Conservation (phyloP, 2,797 vertebrate species). For the Clarias laeviceps region DNA sequence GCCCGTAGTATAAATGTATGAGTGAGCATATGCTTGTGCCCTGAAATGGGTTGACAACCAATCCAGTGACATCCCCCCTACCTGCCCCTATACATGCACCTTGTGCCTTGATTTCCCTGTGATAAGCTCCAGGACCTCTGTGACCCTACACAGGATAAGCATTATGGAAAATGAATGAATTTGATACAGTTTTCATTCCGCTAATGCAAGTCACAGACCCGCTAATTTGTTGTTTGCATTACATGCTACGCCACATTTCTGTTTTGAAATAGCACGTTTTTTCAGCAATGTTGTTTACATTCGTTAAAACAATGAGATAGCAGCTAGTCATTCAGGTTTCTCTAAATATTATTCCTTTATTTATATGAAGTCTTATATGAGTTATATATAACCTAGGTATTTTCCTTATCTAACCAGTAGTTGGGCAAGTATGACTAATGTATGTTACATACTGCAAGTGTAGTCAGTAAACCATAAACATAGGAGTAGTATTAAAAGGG, state of each 20-base stretch:
- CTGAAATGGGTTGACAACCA: too few relatives aligned
- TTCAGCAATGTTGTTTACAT: background rate
- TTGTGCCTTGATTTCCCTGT: too few relatives aligned
- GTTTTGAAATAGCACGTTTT: background rate
- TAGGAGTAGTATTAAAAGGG: background rate
- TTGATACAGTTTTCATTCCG: background rate
- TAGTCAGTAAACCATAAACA: background rate
- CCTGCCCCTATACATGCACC: too few relatives aligned
- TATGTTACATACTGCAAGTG: background rate
- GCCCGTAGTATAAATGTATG: too few relatives aligned
- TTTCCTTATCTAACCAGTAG: background rate
- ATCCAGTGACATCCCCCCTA: too few relatives aligned
- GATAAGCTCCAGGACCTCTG: too few relatives aligned
- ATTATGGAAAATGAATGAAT: too few relatives aligned
- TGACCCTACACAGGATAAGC: too few relatives aligned
- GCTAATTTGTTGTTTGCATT: conserved; percentile 2
- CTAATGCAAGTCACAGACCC: background rate
- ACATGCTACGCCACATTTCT: background rate
- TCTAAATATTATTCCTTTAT: background rate
- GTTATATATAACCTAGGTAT: background rate
- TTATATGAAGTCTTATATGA: background rate
- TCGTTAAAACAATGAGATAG: background rate
- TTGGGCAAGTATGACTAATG: background rate
- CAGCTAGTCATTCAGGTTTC: background rate
- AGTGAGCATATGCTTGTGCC: too few relatives aligned